phyloP scores from a whole-genome alignment of 2,797 vertebrate species.

The Ptychobarbus kaznakovi region DNA sequence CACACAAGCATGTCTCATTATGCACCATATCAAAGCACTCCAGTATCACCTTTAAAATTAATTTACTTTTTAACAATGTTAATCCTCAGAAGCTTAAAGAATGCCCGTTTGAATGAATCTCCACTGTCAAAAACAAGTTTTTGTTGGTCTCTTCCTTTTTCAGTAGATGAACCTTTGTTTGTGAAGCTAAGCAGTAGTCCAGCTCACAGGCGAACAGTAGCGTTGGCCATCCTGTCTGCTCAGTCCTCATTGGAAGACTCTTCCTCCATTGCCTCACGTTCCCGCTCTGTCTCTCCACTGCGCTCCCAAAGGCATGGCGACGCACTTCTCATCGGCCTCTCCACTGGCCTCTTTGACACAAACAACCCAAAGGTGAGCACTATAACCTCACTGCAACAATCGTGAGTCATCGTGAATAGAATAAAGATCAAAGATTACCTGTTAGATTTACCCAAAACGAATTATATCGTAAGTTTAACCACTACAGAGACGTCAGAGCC shows the following conservation, averaged over 20 bases:
- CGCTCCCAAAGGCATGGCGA: constrained; percentile 83
- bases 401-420: neutral
- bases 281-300: constrained; percentile 88
- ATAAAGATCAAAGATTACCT: no score
- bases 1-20: constrained; percentile 31
- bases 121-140: neutral
- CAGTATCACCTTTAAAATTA: constrained; percentile 8
- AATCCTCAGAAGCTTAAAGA: neutral
- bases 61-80: neutral
- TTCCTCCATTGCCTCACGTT: constrained; percentile 81
- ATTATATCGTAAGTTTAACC: no score
- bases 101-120: neutral
- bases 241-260: constrained; percentile 90
- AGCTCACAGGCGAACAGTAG: constrained; percentile 75
- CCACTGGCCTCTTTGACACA: constrained; percentile 94
- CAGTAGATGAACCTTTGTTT: constrained; percentile 83
- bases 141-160: constrained; percentile 4
- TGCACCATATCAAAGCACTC: constrained; percentile 1
- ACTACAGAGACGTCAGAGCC: no score
- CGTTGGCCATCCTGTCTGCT: constrained; percentile 80
- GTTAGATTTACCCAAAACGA: no score
- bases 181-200: constrained; percentile 79
- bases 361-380: constrained; percentile 93
- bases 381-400: neutral
- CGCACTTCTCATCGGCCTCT: constrained; percentile 90